Percentiles rank a stretch among this genome's conserved stretches.
phyloP scores from a whole-genome alignment of 2,888 invertebrate species.

The Ceriagrion tenellum region DNA sequence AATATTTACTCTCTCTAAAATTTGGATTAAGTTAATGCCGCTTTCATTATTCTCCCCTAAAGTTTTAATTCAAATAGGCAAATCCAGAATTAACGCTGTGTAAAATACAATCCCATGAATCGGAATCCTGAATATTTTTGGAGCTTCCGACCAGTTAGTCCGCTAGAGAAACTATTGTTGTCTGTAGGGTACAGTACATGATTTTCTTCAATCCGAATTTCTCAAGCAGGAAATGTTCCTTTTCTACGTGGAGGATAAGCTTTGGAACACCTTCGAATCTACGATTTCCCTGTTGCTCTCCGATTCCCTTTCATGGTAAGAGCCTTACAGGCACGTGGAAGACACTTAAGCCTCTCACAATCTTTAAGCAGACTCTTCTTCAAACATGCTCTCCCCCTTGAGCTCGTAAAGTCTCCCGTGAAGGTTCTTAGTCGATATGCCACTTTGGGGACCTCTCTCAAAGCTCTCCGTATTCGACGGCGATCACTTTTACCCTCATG shows the following conservation, averaged over 20 bases:
- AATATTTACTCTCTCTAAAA: no score
- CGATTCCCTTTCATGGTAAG: background rate
- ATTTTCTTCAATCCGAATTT: background rate
- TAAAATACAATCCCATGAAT: no score
- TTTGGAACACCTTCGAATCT: background rate
- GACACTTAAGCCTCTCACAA: background rate
- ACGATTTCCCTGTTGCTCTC: background rate
- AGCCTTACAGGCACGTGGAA: background rate
- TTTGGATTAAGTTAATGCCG: no score
- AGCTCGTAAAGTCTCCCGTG: background rate
- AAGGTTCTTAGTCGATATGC: background rate
- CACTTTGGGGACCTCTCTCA: background rate
- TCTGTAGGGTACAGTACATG: background rate
- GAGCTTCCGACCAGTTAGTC: no score
- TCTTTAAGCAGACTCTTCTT: background rate
- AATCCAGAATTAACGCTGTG: no score
- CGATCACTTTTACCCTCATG: background rate
- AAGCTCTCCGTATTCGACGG: background rate
- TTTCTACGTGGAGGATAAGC: background rate
- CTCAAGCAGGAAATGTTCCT: background rate
- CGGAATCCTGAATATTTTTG: no score
- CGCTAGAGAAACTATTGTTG: no score
- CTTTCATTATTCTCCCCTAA: no score
- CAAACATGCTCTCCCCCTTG: background rate
- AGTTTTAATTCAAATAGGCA: no score